Evolutionary conservation across 2,113 vertebrate species (phyloP), one percentile per base, ranked within the genome.

Genomic region (Nerophis lumbriciformis): DNA sequence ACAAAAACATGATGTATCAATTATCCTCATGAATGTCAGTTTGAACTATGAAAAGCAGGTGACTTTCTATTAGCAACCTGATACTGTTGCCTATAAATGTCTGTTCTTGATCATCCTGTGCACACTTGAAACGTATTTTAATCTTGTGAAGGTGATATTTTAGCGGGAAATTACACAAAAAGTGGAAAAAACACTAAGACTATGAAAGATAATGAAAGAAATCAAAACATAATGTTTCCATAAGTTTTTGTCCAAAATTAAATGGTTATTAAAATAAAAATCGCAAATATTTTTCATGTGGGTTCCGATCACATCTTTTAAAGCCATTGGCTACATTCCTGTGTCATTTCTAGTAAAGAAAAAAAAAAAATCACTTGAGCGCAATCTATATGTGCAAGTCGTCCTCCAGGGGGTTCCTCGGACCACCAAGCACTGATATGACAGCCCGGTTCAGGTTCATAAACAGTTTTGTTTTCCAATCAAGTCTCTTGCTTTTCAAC

Each of bases 21-120:
- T 57, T 10, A n/a, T 71, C 38, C 52, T 21, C 21, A 53, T 28
- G 13, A 37, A 44, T 52, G n/a, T 70, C 38, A 28, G 48, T 60
- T 16, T 39, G 7, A 45, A 56, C 47, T 9, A 38, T 58, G 28
- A 57, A 16, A 60, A 13, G 4, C 21, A 58, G 10, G 12, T 49
- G 50, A 68, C 49, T 74, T 73, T 35, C 36, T 28, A 10, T 10
- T 61, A 53, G 15, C 7, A 49, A 49, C 48, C 6, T 49, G 48
- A 49, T 16, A n/a, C 15, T 8, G 15, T 49, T n/a, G 42, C 11
- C 42, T 44, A 28, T 51, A 61, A 49, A 39, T 72, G 4, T 51
- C 13, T 28, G 8, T 48, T 36, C 63, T 12, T 14, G 1, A 14
- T 48, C 12, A 48, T 13, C 13, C 37, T 54, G 19, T 16, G 9